phyloP scores from a whole-genome alignment of 2,797 vertebrate species.

The Clamator glandarius region DNA sequence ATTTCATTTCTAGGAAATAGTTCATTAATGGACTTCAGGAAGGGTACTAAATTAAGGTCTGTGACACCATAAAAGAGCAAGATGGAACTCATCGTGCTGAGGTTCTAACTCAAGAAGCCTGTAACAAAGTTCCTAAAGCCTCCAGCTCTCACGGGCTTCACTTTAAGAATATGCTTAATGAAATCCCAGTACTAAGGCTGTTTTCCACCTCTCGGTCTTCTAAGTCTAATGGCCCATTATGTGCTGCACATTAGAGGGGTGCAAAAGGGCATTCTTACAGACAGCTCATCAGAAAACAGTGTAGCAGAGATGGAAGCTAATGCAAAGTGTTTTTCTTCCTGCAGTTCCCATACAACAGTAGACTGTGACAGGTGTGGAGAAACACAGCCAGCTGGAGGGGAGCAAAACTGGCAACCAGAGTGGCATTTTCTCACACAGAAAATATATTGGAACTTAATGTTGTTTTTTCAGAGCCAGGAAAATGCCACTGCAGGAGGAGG shows the following conservation, averaged over 20 bases:
- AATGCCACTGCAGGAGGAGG: neutral
- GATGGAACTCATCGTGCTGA: neutral
- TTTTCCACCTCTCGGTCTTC: neutral
- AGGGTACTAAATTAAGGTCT: neutral
- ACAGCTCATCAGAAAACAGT: neutral
- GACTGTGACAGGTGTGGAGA: neutral
- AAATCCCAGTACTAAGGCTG: neutral
- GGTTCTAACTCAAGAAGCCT: neutral
- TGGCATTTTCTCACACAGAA: slow-evolving; percentile 26
- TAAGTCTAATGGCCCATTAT: neutral
- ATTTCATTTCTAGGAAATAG: neutral
- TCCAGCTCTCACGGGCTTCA: neutral
- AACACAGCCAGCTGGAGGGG: neutral
- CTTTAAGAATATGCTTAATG: neutral
- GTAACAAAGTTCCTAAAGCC: neutral
- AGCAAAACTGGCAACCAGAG: slow-evolving; percentile 4
- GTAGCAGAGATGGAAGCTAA: neutral
- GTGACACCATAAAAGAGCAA: neutral
- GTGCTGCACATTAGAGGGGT: neutral
- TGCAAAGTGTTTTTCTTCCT: neutral
- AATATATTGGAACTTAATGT: slow-evolving; percentile 35
- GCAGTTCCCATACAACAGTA: neutral
- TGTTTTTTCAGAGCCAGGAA: slow-evolving; percentile 29
- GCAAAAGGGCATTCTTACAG: neutral
- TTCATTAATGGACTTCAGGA: neutral